Percentiles rank a stretch among this genome's conserved stretches.
phyloP scores from a whole-genome alignment of 2,888 invertebrate genomes.

The Plusia festucae region DNA sequence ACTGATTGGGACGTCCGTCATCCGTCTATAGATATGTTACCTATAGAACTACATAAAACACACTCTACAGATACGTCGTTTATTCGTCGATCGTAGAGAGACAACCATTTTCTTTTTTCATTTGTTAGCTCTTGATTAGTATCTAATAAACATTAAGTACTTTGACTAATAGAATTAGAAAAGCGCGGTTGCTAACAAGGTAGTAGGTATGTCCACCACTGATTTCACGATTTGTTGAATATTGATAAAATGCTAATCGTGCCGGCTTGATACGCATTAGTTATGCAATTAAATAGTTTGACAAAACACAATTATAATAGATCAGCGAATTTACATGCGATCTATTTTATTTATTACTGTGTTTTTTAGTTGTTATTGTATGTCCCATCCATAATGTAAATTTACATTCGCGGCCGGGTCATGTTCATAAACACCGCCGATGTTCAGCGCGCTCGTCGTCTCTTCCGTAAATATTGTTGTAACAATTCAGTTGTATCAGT shows the following conservation, averaged over 20 bases:
- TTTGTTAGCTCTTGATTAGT: not conserved
- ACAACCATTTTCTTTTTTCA: conserved; percentile 13
- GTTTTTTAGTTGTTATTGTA: not conserved
- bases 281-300: conserved; percentile 12
- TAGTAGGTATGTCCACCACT: not conserved
- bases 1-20: conserved; percentile 29
- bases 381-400: not conserved
- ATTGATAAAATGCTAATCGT: conserved; percentile 38
- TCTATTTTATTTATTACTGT: not conserved
- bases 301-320: conserved; percentile 15
- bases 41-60: conserved; percentile 6
- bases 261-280: conserved; percentile 2
- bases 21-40: not conserved
- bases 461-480: conserved; percentile 2
- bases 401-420: not conserved
- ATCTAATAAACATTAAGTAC: conserved; percentile 36
- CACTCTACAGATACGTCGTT: conserved; percentile 5
- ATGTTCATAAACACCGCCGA: not conserved
- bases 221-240: conserved; percentile 31
- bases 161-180: conserved; percentile 11
- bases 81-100: not conserved
- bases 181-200: conserved; percentile 1
- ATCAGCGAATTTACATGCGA: not conserved
- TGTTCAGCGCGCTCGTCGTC: not conserved
- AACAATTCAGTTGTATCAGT: conserved; percentile 2